Evolutionary conservation across 2,113 vertebrate species (phyloP), one percentile per base, ranked within the genome.

Genomic region (Prolemur simus): DNA sequence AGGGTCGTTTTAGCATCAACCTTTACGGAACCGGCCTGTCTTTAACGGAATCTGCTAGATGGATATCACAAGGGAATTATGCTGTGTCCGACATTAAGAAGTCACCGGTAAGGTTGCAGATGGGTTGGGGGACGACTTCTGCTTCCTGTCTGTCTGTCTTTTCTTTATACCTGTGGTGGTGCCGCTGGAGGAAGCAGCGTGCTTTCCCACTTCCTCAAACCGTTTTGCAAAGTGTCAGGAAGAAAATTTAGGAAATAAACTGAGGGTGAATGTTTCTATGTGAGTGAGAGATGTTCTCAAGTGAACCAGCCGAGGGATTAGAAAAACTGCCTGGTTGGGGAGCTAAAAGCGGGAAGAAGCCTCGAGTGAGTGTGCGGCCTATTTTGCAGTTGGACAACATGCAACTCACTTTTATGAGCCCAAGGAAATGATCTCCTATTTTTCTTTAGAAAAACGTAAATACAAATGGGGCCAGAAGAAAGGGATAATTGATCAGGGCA

Each of bases 1-100:
- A 99, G 99, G 99, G 99, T 83, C 99, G 98, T 7, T 99, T 99
- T 97, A 99, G 99, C 95, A 98, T 99, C 98, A 99, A 99, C 98
- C 99, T 99, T 27, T 98, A 99, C 0, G 99, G 99, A 97, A 99
- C 99, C 3, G 99, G 99, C 29, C 98, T 99, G 29, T 98, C 99
- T 39, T 97, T 99, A 83, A 94, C 96, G 0, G 99, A 99, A 64
- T 98, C 98, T 2, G 98, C 99, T 20, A 98, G 98, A 29, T 99
- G 99, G 99, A 98, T 99, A 86, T 99, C 99, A 0, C 99, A 99
- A 96, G 99, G 99, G 92, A 99, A 99, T 97, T 99, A 99, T 0
- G 99, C 99, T 0, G 99, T 99, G 85, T 99, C 99, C 0, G 99
- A 99, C 97, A 98, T 99, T 86, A 99, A 99, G 45, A 99, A 99